Base-by-base conservation (phyloP, 2,797 vertebrate species). In the Enteromius mattozi region DNA sequence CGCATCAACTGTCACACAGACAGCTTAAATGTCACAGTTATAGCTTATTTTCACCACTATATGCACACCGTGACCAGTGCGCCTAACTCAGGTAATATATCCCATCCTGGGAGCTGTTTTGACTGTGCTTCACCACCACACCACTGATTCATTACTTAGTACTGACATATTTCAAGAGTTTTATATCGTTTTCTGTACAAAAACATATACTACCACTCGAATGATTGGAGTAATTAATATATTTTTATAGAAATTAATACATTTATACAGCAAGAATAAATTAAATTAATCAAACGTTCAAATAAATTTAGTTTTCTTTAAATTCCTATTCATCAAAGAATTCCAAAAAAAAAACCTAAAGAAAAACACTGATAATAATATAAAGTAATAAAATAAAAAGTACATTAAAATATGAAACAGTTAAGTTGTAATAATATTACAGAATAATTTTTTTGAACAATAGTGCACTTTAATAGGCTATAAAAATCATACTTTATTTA, bases 11-110 rank as follows among this genome's bases (percentile, higher is more conserved):
- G 70, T 8, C 49, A 61, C 16, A 35, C n/a, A 42, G 77, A 17
- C 24, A 21, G 40, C 49, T 59, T 79, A 59, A 86, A 83, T 83
- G 74, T 45, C 27, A 83, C 61, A 69, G 35, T 80, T 63, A 66
- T 13, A 54, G 81, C 47, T 49, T 70, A 80, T 83, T 80, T 86
- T 35, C 24, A 0, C n/a, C 42, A 74, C 47, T 59, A 45, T 74
- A 56, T n/a, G 40, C 66, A 54, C 37, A 75, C 77, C 17, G n/a
- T 75, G 69, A 80, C 70, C 49, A 37, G 49, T 49, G 51, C 4
- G n/a, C 14, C 33, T 65, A 65, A 65, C 84, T 37, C 19, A 54
- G 59, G 76, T 83, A 72, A 86, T 19, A 68, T 24, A 45, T 63
- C 4, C 6, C 54, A 35, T 10, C n/a, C 79, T 27, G 24, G 56